Conservation (phyloP, 2,888 invertebrate species). For the Cosmopolites sordidus region DNA sequence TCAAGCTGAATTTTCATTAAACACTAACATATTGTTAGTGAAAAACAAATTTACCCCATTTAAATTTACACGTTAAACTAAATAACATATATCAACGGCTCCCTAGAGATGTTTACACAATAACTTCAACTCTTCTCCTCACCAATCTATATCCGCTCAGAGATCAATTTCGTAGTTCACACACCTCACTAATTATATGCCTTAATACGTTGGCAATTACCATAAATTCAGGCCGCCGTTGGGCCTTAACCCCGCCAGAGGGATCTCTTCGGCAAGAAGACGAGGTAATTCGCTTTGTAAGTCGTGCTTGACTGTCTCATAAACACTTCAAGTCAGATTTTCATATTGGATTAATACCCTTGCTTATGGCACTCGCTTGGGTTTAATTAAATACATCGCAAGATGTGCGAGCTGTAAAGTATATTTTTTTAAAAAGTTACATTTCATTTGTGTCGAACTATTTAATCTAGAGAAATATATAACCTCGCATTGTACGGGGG, state of each 20-base stretch:
- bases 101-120: too few species aligned
- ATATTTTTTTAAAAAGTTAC: neutral
- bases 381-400: constrained; percentile 17
- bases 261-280: constrained; percentile 14
- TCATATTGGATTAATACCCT: constrained; percentile 23
- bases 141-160: neutral
- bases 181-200: constrained; percentile 16
- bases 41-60: too few species aligned
- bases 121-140: neutral
- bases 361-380: constrained; percentile 12
- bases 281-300: constrained; percentile 25
- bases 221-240: constrained; percentile 20
- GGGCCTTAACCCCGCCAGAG: constrained; percentile 17
- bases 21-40: too few species aligned
- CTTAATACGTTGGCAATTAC: constrained; percentile 22
- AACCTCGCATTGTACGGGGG: too few species aligned
- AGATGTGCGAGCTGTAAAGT: neutral
- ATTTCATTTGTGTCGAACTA: neutral
- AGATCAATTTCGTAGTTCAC: neutral
- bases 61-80: too few species aligned
- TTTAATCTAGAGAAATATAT: neutral
- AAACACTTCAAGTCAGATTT: constrained; percentile 26
- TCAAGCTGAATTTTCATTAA: too few species aligned
- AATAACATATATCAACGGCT: too few species aligned
- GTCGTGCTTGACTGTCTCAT: constrained; percentile 25